Evolutionary conservation across 2,113 vertebrate species (phyloP).

Genomic region (Tragelaphus imberbis): DNA sequence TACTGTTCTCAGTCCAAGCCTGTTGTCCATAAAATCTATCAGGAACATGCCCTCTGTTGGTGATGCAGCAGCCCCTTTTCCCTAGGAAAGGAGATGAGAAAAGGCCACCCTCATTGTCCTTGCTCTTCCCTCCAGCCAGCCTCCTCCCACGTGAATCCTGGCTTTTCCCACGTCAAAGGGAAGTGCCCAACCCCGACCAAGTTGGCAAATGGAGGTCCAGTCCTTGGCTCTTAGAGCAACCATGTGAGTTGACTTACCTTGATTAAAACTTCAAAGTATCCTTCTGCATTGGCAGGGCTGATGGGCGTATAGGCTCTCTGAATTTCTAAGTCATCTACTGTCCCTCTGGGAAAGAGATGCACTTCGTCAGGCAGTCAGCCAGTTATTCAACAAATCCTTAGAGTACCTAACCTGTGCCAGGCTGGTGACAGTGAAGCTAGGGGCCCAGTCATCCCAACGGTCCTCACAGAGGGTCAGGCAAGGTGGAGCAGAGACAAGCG

Average conservation of each 20-base stretch:
- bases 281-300: conserved; percentile 75
- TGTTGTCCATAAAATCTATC: not conserved
- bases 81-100: not conserved
- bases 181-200: not conserved
- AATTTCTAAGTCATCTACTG: conserved; percentile 79
- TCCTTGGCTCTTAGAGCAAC: not conserved
- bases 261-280: conserved; percentile 85
- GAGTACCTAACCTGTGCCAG: not conserved
- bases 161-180: not conserved
- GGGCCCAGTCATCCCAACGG: not conserved
- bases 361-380: not conserved
- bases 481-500: not conserved
- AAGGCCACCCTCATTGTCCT: not conserved
- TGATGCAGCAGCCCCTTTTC: not conserved
- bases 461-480: not conserved
- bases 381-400: not conserved
- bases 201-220: not conserved
- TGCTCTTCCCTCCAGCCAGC: not conserved
- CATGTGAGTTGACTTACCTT: conserved; percentile 76
- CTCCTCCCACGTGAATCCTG: not conserved
- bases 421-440: not conserved
- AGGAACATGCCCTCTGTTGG: not conserved
- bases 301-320: conserved; percentile 86
- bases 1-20: not conserved
- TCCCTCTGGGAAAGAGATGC: conserved; percentile 76